phyloP scores from a whole-genome alignment of 2,888 invertebrate species.

The Pyrocoelia pectoralis region DNA sequence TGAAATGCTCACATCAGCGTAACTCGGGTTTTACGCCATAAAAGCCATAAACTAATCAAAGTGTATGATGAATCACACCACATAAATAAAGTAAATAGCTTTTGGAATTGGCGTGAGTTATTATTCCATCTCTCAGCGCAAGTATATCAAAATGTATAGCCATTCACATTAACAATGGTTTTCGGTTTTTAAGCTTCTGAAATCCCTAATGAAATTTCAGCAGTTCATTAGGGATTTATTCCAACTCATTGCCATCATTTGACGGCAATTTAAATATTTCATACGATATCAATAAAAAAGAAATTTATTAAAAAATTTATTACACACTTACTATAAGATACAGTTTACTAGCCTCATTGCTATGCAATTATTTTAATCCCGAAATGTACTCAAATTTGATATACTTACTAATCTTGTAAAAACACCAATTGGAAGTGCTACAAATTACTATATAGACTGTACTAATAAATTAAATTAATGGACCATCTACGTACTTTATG shows the following conservation, averaged over 20 bases:
- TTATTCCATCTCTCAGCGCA: slow-evolving; percentile 61
- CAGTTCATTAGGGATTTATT: slow-evolving; percentile 46
- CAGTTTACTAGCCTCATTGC: neutral
- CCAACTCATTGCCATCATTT: slow-evolving; percentile 16
- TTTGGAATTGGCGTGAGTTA: slow-evolving; percentile 63
- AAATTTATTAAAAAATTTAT: neutral
- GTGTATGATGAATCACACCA: slow-evolving; percentile 62
- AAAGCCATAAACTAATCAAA: slow-evolving; percentile 63
- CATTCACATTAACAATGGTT: slow-evolving; percentile 53
- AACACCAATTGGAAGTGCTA: neutral
- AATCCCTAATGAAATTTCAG: slow-evolving; percentile 56
- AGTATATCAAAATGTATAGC: slow-evolving; percentile 60
- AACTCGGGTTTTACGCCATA: slow-evolving; percentile 59
- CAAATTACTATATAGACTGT: neutral
- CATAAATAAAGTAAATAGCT: slow-evolving; percentile 63
- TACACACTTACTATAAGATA: neutral
- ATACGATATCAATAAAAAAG: neutral
- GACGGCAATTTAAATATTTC: slow-evolving; percentile 17
- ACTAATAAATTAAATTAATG: slow-evolving; percentile 12
- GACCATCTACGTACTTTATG: slow-evolving; percentile 8
- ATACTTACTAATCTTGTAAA: slow-evolving; percentile 3
- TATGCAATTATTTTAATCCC: slow-evolving; percentile 5
- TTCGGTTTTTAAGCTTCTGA: slow-evolving; percentile 52
- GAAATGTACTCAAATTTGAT: neutral
- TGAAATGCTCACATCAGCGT: slow-evolving; percentile 55